These are phyloP conservation scores for Orientallactaga sibirica DNA, from an alignment of 2,797 vertebrate genomes.

Conservation along the genomic window DNA sequence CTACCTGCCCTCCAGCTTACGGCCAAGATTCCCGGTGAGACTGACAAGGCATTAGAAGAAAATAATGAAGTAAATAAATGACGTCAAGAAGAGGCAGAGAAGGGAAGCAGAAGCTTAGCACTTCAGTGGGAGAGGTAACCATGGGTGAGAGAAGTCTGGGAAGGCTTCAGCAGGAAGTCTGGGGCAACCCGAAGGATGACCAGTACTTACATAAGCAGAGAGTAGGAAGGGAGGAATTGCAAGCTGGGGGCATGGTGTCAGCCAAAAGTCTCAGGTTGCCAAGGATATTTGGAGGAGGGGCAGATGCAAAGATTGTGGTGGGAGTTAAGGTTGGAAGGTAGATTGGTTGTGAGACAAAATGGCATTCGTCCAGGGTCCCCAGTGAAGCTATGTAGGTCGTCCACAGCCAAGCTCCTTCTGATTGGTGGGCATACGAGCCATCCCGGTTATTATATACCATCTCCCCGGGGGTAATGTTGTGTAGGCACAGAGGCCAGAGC, in stretches of 20 bases:
- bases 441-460: slow-evolving; percentile 60
- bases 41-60: background rate
- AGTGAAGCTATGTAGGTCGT: background rate
- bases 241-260: slow-evolving; percentile 52
- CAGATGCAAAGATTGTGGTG: background rate
- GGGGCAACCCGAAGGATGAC: background rate
- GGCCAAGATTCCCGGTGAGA: slow-evolving; percentile 32
- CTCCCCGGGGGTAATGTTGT: slow-evolving; percentile 55
- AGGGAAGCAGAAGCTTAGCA: background rate
- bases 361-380: background rate
- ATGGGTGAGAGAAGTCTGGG: background rate
- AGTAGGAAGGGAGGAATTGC: slow-evolving; percentile 61
- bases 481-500: slow-evolving; percentile 65
- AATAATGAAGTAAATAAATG: background rate
- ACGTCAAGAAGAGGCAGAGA: background rate
- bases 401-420: background rate
- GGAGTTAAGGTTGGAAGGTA: slow-evolving; percentile 60
- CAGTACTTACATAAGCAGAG: slow-evolving; percentile 34
- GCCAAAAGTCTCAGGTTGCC: slow-evolving; percentile 58
- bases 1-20: background rate
- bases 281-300: slow-evolving; percentile 17
- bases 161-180: background rate
- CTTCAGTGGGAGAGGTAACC: background rate
- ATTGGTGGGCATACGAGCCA: slow-evolving; percentile 33
- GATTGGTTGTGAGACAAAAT: slow-evolving; percentile 36